These are phyloP conservation scores for western clawed frog (Xenopus tropicalis) DNA, from an alignment of 2,113 vertebrate species.

Conservation along the genomic window UCB_Xtro_10.0 CM004450.2:3117501-3118000, in stretches of 20 bases:
- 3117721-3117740: conserved; percentile 87
- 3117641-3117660: too few species aligned
- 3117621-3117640: too few species aligned
- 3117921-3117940: conserved; percentile 73
- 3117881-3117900: conserved; percentile 64
- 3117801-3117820: neutral
- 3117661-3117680: too few species aligned
- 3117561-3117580: too few species aligned
- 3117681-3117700: conserved; percentile 3
- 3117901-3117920: conserved; percentile 70
- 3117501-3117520: too few species aligned
- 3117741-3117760: conserved; percentile 93
- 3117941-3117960: conserved; percentile 56
- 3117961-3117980: conserved; percentile 31
- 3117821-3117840: neutral
- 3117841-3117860: neutral
- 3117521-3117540: too few species aligned
- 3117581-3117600: too few species aligned
- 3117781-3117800: conserved; percentile 3
- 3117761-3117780: conserved; percentile 60
- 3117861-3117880: conserved; percentile 47
- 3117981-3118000: conserved; percentile 13
- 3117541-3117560: too few species aligned
- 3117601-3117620: too few species aligned
- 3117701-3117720: conserved; percentile 72